Percentiles rank a stretch among this genome's conserved stretches.
Conservation (phyloP, 1,140 invertebrate species). For the Papilio polytes region DNA sequence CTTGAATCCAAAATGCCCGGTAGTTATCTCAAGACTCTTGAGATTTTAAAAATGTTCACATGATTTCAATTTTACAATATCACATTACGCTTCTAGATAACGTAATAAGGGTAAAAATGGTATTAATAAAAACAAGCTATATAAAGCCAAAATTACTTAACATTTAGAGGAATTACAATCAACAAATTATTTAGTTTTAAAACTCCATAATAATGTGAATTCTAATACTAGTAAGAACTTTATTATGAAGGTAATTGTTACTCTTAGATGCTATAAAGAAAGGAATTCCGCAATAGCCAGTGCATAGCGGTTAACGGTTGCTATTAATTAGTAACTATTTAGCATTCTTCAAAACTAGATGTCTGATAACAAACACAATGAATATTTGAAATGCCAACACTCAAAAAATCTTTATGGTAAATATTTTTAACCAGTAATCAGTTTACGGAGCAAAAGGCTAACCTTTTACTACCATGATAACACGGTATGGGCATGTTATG, state of each 20-base stretch:
- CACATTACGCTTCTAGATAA: not conserved
- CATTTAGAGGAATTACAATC: no score
- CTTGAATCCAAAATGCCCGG: not conserved
- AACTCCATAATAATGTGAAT: not conserved
- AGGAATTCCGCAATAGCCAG: not conserved
- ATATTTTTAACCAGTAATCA: not conserved
- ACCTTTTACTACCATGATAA: no score
- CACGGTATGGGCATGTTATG: no score
- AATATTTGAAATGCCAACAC: not conserved
- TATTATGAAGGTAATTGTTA: constrained; percentile 2
- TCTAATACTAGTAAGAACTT: not conserved
- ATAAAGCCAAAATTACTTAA: not conserved
- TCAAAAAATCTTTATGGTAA: not conserved
- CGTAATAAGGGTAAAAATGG: not conserved
- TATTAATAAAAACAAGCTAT: not conserved
- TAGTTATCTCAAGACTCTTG: no score
- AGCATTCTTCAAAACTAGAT: not conserved
- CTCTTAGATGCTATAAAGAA: constrained; percentile 16
- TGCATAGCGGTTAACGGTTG: constrained; percentile 21
- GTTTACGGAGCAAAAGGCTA: no score
- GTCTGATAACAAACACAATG: constrained; percentile 1
- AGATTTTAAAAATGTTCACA: not conserved
- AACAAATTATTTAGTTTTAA: no score
- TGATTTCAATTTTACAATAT: not conserved
- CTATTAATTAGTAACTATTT: constrained; percentile 18